Percentiles rank a stretch among this genome's conserved stretches.
Conservation (phyloP, 2,797 vertebrate species). For the Microchirus variegatus region DNA sequence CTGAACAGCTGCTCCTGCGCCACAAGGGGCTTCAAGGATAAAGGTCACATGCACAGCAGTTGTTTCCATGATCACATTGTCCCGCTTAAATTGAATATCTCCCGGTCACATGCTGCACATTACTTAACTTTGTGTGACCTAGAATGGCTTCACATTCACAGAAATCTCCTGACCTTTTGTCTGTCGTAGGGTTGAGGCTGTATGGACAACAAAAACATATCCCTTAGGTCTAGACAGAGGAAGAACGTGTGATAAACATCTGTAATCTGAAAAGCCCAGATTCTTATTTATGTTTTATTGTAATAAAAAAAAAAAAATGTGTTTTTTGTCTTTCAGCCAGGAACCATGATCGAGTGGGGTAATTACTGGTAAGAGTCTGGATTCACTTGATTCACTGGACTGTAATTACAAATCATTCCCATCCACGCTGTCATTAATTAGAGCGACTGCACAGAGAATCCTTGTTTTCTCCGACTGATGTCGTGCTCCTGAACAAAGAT, state of each 20-base stretch:
- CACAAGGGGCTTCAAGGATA: not conserved
- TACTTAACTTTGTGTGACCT: conserved; percentile 2
- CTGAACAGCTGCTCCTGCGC: too few relatives aligned
- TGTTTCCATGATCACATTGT: conserved; percentile 4
- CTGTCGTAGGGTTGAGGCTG: too few relatives aligned
- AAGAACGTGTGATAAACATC: conserved; percentile 4
- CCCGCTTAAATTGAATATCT: not conserved
- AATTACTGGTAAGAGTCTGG: conserved; percentile 94
- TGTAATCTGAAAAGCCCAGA: not conserved
- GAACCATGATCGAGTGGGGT: conserved; percentile 99
- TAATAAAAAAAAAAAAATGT: conserved; percentile 29
- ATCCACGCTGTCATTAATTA: conserved; percentile 55
- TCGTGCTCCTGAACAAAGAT: conserved; percentile 33
- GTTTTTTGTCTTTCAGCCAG: conserved; percentile 85
- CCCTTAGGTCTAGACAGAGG: conserved; percentile 13
- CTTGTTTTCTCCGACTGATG: conserved; percentile 32
- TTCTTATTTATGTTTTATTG: not conserved
- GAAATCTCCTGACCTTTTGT: not conserved
- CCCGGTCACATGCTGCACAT: conserved; percentile 17
- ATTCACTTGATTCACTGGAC: conserved; percentile 54
- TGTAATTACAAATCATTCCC: conserved; percentile 65
- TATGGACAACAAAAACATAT: too few relatives aligned
- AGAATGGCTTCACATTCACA: too few relatives aligned
- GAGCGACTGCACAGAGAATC: conserved; percentile 55
- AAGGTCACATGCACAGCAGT: not conserved